phyloP scores from a whole-genome alignment of 1,140 invertebrate genomes.

The Subanguina moxae region DNA sequence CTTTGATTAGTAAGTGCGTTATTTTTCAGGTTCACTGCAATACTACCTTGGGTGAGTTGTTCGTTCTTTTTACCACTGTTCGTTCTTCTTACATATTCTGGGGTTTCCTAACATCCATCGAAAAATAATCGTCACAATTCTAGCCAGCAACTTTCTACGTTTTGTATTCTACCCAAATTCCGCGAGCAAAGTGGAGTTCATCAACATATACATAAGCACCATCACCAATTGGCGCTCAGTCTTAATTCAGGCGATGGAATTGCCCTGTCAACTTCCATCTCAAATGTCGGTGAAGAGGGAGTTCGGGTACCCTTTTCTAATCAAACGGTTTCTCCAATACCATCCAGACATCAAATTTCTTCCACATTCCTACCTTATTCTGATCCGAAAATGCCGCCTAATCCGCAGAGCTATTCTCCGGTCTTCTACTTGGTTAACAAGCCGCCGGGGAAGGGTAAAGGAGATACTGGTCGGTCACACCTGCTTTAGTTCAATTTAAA shows the following conservation, averaged over 20 bases:
- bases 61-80: neutral
- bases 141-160: slow-evolving; percentile 31
- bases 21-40: slow-evolving; percentile 1
- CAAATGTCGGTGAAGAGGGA: neutral
- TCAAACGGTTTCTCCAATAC: neutral
- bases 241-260: neutral
- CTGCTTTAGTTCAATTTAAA: slow-evolving; percentile 3
- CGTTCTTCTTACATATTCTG: too few relatives aligned
- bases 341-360: neutral
- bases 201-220: neutral
- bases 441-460: slow-evolving; percentile 36
- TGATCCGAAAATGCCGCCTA: slow-evolving; percentile 8
- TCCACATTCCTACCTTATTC: slow-evolving; percentile 26
- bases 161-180: slow-evolving; percentile 43
- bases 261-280: neutral
- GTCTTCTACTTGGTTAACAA: slow-evolving; percentile 37
- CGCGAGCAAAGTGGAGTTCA: slow-evolving; percentile 42
- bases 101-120: too few relatives aligned
- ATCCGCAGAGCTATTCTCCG: slow-evolving; percentile 35
- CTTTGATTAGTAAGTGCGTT: neutral
- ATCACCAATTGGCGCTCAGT: slow-evolving; percentile 8
- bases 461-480: slow-evolving; percentile 27
- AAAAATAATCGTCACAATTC: slow-evolving; percentile 29
- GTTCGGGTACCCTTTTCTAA: too few relatives aligned
- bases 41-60: slow-evolving; percentile 7